Conservation (phyloP, 92 coral and sea anemone genomes). For the Plumapathes pennacea region DNA sequence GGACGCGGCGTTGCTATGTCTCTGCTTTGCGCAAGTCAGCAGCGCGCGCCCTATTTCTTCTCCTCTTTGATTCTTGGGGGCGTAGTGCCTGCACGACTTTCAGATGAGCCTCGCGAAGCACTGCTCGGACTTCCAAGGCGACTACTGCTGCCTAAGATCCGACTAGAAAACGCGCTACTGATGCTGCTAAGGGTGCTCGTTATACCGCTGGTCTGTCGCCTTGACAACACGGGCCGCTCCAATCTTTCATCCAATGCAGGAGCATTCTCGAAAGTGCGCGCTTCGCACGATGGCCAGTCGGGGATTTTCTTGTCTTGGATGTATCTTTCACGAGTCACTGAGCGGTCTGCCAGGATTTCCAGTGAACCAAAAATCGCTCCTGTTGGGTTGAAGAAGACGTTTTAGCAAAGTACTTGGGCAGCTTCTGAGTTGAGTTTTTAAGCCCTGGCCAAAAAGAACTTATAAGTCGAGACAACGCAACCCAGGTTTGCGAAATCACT, state of each 20-base stretch:
- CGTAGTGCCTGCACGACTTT: too few relatives aligned
- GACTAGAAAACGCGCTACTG: slow-evolving; percentile 79
- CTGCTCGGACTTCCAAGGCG: slow-evolving; percentile 28
- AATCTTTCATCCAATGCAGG: slow-evolving; percentile 60
- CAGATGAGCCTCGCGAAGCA: slow-evolving; percentile 5
- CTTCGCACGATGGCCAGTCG: slow-evolving; percentile 89
- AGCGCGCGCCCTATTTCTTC: slow-evolving; percentile 17
- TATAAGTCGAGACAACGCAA: neutral
- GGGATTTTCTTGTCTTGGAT: slow-evolving; percentile 79
- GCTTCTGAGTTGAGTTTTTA: too few relatives aligned
- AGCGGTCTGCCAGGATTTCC: slow-evolving; percentile 94
- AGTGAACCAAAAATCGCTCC: slow-evolving; percentile 98
- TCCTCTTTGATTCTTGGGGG: slow-evolving; percentile 56
- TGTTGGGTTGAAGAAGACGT: too few relatives aligned
- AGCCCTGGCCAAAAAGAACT: too few relatives aligned
- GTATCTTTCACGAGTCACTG: slow-evolving; percentile 76
- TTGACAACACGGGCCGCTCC: slow-evolving; percentile 79
- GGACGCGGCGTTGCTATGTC: too few relatives aligned
- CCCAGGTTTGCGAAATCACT: neutral
- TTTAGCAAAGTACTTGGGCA: too few relatives aligned
- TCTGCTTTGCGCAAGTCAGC: too few relatives aligned
- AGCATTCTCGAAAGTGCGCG: slow-evolving; percentile 48
- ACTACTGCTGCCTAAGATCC: slow-evolving; percentile 74
- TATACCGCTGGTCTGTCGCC: slow-evolving; percentile 89
- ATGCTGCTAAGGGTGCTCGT: slow-evolving; percentile 83